These are phyloP conservation scores for Columbina picui DNA, from an alignment of 2,113 vertebrate species.

Conservation along the genomic window DNA sequence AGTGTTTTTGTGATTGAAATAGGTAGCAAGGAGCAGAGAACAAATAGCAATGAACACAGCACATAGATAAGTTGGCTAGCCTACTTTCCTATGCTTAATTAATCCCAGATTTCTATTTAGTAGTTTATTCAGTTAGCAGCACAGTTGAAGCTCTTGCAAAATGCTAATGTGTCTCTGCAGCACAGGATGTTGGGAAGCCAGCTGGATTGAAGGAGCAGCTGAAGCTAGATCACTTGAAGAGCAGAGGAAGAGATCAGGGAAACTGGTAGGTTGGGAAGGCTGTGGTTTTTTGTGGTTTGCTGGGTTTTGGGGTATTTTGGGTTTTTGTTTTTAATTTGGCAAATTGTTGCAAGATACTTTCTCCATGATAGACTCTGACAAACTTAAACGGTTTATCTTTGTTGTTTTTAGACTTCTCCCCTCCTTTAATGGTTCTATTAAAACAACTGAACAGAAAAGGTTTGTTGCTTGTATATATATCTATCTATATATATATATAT, in stretches of 20 bases:
- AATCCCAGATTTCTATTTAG: background rate
- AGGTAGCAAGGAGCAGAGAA: background rate
- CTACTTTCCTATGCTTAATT: background rate
- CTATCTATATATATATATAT: background rate
- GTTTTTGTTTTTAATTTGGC: too few relatives aligned
- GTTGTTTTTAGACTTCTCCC: background rate
- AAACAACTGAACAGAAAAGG: background rate
- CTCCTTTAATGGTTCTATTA: background rate
- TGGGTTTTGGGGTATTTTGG: too few relatives aligned
- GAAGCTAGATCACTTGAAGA: background rate
- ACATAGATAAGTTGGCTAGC: background rate
- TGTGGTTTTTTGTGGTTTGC: background rate
- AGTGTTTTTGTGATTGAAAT: background rate
- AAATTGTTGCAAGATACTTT: background rate
- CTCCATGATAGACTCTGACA: fast-evolving
- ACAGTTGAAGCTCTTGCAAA: background rate
- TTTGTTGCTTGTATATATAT: background rate
- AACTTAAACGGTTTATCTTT: background rate
- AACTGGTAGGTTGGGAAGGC: fast-evolving
- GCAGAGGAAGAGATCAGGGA: fast-evolving
- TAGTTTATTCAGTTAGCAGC: background rate
- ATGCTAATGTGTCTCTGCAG: background rate
- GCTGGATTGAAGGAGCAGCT: background rate
- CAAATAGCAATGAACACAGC: background rate
- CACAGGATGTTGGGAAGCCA: background rate